Evolutionary conservation across 2,113 vertebrate genomes (phyloP).

Genomic region (Microcebus ravelobensis): DNA sequence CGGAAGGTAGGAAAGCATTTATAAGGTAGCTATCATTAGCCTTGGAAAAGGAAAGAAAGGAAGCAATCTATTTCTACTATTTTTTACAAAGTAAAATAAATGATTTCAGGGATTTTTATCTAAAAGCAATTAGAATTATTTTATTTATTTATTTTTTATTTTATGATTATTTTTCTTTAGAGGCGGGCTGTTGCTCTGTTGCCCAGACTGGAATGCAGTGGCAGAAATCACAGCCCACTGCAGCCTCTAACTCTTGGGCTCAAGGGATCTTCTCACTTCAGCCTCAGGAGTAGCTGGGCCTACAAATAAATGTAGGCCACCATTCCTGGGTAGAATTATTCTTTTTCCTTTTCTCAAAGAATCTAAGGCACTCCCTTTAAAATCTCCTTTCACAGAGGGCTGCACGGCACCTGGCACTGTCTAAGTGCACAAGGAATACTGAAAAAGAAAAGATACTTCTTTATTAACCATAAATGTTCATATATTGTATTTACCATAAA

Average conservation of each 20-base stretch:
- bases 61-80: background rate
- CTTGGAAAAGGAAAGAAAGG: constrained; percentile 10
- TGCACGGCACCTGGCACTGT: background rate
- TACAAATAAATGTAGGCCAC: too few relatives aligned
- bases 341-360: background rate
- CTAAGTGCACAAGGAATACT: background rate
- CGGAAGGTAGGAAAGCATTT: background rate
- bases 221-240: too few relatives aligned
- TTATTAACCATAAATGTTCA: too few relatives aligned
- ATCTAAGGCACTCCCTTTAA: background rate
- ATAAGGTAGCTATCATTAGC: background rate
- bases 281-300: too few relatives aligned
- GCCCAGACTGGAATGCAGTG: too few relatives aligned
- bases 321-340: background rate
- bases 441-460: background rate
- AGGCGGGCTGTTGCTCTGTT: too few relatives aligned
- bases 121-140: background rate
- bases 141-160: background rate
- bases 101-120: background rate
- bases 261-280: too few relatives aligned
- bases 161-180: too few relatives aligned
- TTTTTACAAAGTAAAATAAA: background rate
- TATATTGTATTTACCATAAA: background rate
- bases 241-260: too few relatives aligned
- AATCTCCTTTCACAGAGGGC: background rate